Evolutionary conservation across 2,113 vertebrate species (phyloP).

Genomic region (Bagarius yarrelli): DNA sequence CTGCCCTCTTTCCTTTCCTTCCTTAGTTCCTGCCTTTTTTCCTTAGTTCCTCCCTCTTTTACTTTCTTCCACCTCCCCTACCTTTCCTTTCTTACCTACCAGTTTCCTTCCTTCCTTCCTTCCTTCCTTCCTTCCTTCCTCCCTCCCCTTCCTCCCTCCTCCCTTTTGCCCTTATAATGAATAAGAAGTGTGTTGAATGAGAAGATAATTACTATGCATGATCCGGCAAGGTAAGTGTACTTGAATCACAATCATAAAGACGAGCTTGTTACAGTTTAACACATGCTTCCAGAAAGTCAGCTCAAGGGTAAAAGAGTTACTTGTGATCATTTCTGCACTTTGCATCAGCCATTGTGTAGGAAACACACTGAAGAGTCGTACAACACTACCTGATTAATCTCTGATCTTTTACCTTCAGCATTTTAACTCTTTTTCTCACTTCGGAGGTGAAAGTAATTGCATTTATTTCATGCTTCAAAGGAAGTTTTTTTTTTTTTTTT

Average conservation of each 20-base stretch:
- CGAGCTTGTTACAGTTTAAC: conserved; percentile 33
- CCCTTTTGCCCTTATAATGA: neutral
- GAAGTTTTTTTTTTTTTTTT: neutral
- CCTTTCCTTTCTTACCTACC: neutral
- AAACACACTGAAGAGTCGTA: conserved; percentile 30
- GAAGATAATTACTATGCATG: conserved; percentile 17
- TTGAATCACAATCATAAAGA: conserved; percentile 25
- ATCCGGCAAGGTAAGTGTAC: conserved; percentile 27
- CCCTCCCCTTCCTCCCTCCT: neutral
- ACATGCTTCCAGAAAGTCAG: conserved; percentile 38
- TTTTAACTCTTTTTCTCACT: neutral
- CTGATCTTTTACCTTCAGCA: conserved; percentile 30
- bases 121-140: neutral
- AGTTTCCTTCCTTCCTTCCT: neutral
- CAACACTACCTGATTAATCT: conserved; percentile 28
- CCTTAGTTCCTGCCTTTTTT: neutral
- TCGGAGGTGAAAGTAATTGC: conserved; percentile 4
- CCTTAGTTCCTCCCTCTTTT: neutral
- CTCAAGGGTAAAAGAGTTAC: conserved; percentile 40
- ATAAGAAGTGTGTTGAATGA: conserved; percentile 5
- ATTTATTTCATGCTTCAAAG: conserved; percentile 7
- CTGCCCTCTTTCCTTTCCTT: no score
- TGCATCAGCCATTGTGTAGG: conserved; percentile 49
- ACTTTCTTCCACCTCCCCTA: conserved; percentile 2
- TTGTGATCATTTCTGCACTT: conserved; percentile 44